Evolutionary conservation across 37 sponge, comb jelly and placozoan species (phyloP).

Genomic region (Lycopodina hypogea): DNA sequence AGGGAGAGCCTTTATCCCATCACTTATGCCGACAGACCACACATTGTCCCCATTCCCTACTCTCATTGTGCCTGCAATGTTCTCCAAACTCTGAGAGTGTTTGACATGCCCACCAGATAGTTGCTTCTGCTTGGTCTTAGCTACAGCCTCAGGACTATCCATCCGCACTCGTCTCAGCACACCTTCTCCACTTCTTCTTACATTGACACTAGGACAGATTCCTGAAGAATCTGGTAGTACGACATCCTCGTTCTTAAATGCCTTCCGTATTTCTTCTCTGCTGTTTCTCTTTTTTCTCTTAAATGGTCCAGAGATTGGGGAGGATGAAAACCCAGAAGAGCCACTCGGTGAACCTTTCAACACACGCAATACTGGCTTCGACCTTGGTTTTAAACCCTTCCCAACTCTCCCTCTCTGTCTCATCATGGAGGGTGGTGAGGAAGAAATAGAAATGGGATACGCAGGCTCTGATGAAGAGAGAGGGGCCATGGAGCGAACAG

Average conservation of each 20-base stretch:
- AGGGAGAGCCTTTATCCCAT: background rate
- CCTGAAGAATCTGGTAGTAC: no score
- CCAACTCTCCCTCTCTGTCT: background rate
- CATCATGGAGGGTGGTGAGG: background rate
- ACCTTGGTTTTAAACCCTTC: background rate
- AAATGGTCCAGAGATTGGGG: background rate
- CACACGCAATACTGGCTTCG: constrained; percentile 8
- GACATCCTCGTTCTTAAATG: no score
- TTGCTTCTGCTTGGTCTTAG: background rate
- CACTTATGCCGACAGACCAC: background rate
- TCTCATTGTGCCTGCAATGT: background rate
- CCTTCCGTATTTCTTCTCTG: no score
- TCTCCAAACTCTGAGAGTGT: constrained; percentile 20
- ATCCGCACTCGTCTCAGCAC: background rate
- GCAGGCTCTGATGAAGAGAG: background rate
- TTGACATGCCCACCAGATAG: background rate
- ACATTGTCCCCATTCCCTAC: background rate
- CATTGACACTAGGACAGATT: no score
- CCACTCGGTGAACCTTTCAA: constrained; percentile 9
- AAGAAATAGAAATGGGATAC: background rate
- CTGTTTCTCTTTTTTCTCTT: no score
- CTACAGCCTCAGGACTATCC: constrained; percentile 20
- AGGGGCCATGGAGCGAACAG: background rate
- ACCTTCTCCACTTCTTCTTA: constrained; percentile 17
- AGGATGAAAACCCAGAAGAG: background rate